Percentiles rank a stretch among this genome's conserved stretches.
Conservation (phyloP, 2,888 invertebrate genomes). For the Drosophila borealis region DNA sequence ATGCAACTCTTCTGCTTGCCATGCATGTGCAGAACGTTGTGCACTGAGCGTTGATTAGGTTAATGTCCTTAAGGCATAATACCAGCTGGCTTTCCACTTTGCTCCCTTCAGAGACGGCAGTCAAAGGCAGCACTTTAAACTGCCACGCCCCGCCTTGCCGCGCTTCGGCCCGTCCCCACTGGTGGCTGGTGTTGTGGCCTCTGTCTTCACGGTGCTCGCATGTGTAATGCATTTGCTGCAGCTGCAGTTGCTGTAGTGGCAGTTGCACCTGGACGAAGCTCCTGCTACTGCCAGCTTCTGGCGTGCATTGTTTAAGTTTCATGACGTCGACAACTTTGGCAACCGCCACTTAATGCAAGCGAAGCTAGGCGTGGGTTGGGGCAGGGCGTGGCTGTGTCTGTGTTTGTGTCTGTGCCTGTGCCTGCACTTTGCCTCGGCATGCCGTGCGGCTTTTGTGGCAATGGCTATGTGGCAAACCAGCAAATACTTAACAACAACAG, state of each 20-base stretch:
- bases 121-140: constrained; percentile 53
- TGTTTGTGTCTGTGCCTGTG: constrained; percentile 16
- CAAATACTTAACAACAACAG: constrained; percentile 53
- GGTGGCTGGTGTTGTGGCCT: constrained; percentile 8
- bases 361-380: constrained; percentile 31
- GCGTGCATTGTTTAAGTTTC: constrained; percentile 71
- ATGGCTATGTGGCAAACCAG: constrained; percentile 62
- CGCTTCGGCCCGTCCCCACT: neutral
- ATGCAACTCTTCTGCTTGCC: constrained; percentile 1
- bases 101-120: constrained; percentile 25
- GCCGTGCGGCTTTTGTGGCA: constrained; percentile 72
- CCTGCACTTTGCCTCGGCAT: constrained; percentile 68
- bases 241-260: constrained; percentile 30
- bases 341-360: constrained; percentile 77
- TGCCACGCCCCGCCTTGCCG: constrained; percentile 2
- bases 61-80: constrained; percentile 74
- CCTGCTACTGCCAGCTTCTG: constrained; percentile 23
- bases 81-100: constrained; percentile 49
- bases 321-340: constrained; percentile 74
- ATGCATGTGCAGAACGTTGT: constrained; percentile 18
- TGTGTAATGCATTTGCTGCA: constrained; percentile 39
- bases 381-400: constrained; percentile 19
- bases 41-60: constrained; percentile 72
- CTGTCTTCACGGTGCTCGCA: constrained; percentile 29
- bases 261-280: constrained; percentile 21